These are phyloP conservation scores for Charina bottae DNA, from an alignment of 2,113 vertebrate genomes.

Conservation along the genomic window DNA sequence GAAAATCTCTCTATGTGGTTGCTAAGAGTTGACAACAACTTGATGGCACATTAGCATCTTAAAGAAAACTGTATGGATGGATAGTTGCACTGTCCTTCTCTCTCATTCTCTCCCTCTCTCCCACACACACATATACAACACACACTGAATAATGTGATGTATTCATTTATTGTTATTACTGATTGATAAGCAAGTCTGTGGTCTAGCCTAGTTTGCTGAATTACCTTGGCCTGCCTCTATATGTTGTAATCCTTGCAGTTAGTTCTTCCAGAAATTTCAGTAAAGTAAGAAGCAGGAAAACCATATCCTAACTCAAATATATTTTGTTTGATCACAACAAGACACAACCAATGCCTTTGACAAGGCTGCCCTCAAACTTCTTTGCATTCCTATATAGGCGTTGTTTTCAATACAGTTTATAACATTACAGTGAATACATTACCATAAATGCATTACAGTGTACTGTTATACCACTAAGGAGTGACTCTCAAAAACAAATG, in stretches of 20 bases:
- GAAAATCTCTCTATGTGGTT: neutral
- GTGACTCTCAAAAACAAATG: neutral
- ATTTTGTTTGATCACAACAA: neutral
- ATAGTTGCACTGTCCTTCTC: neutral
- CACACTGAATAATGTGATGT: neutral
- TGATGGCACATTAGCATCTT: neutral
- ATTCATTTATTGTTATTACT: neutral
- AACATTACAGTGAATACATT: neutral
- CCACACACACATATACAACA: neutral
- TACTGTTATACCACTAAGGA: neutral
- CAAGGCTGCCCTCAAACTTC: neutral
- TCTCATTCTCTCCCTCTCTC: neutral
- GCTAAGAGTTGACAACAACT: neutral
- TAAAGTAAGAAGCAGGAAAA: neutral
- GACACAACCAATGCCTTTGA: neutral
- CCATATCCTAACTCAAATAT: too few species aligned
- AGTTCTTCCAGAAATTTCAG: neutral
- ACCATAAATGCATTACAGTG: neutral
- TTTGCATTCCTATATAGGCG: neutral
- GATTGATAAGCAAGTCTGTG: neutral
- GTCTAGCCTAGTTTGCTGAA: neutral
- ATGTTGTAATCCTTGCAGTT: neutral
- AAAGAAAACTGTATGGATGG: neutral
- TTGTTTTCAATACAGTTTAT: neutral
- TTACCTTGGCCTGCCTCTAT: neutral